Percentiles rank a stretch among this genome's conserved stretches.
Evolutionary conservation across 35 echinoderm and acorn worm species (phyloP).

Genomic region (Amphiura filiformis): DNA sequence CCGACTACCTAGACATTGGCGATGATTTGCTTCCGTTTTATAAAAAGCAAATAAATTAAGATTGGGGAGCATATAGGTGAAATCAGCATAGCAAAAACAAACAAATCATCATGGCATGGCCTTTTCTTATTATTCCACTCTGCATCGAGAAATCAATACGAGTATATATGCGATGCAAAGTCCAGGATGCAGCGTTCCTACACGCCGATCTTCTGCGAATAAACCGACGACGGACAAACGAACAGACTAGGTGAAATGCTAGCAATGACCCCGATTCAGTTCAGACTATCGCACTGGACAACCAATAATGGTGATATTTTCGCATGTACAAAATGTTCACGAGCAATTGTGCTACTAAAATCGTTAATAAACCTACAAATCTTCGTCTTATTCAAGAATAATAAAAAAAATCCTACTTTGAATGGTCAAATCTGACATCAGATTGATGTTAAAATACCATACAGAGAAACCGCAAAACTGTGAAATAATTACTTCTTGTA

Average conservation of each 20-base stretch:
- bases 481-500: too few species aligned
- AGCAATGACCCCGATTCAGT: not conserved
- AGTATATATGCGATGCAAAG: not conserved
- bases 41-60: slow-evolving; percentile 56
- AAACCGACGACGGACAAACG: not conserved
- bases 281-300: not conserved
- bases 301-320: not conserved
- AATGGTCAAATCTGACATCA: too few species aligned
- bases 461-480: too few species aligned
- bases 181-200: not conserved
- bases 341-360: not conserved
- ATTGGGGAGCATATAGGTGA: slow-evolving; percentile 19
- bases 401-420: too few species aligned
- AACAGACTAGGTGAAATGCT: not conserved
- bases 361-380: not conserved
- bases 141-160: not conserved
- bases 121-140: not conserved
- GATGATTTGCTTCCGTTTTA: slow-evolving; percentile 37
- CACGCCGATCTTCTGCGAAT: slow-evolving; percentile 12
- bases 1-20: slow-evolving; percentile 14
- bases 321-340: not conserved
- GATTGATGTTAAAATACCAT: too few species aligned
- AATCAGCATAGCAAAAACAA: slow-evolving; percentile 19
- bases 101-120: not conserved
- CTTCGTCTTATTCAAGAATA: too few species aligned